phyloP scores from a whole-genome alignment of 2,888 invertebrate genomes.

The Germaria angustata region DNA sequence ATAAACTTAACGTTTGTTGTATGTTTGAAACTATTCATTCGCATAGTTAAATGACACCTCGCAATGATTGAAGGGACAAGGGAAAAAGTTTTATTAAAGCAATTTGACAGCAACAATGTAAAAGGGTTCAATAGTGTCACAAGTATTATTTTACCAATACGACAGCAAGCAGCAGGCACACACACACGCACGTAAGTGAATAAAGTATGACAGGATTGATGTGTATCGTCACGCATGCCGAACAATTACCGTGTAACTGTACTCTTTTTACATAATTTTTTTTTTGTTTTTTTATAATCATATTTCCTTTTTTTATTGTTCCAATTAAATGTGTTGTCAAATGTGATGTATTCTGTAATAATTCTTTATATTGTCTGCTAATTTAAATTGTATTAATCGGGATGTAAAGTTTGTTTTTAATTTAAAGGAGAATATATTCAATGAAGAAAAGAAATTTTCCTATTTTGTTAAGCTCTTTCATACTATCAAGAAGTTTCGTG shows the following conservation, averaged over 20 bases:
- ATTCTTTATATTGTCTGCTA: neutral
- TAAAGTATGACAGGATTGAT: conserved; percentile 60
- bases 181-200: neutral
- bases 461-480: too few relatives aligned
- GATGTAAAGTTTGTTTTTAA: neutral
- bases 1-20: conserved; percentile 54
- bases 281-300: conserved; percentile 32
- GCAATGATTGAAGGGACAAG: conserved; percentile 33
- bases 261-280: neutral
- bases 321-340: conserved; percentile 63
- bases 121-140: conserved; percentile 60
- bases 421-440: too few relatives aligned
- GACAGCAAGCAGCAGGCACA: neutral
- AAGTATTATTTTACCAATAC: conserved; percentile 52
- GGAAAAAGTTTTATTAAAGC: conserved; percentile 13
- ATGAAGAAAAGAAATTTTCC: too few relatives aligned
- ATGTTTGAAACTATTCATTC: conserved; percentile 33
- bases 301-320: conserved; percentile 59
- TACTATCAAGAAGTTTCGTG: too few relatives aligned
- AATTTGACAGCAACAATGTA: conserved; percentile 19
- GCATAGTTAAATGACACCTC: conserved; percentile 57
- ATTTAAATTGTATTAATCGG: neutral
- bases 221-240: conserved; percentile 59
- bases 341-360: neutral
- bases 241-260: neutral